phyloP scores from a whole-genome alignment of 2,113 vertebrate species.

The Plectropomus leopardus region DNA sequence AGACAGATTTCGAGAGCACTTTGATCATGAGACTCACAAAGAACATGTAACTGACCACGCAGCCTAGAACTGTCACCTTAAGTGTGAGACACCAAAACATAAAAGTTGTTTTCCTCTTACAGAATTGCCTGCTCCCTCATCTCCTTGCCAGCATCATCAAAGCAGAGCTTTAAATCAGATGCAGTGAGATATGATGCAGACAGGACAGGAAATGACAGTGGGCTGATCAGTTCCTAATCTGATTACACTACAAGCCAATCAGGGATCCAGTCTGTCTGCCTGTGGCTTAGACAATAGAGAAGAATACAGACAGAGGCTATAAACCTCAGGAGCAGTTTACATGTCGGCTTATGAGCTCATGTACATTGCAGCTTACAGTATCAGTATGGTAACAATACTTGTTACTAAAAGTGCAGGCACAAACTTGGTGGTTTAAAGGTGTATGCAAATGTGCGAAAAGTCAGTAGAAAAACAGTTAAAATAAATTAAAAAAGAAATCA shows the following conservation, averaged over 20 bases:
- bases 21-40: neutral
- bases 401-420: neutral
- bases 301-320: neutral
- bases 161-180: slow-evolving; percentile 61
- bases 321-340: neutral
- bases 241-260: slow-evolving; percentile 54
- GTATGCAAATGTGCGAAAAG: neutral
- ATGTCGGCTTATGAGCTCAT: neutral
- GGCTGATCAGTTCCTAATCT: slow-evolving; percentile 60
- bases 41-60: neutral
- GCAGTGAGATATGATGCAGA: slow-evolving; percentile 43
- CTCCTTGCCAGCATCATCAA: slow-evolving; percentile 11
- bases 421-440: neutral
- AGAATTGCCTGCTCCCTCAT: slow-evolving; percentile 11
- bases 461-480: neutral
- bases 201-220: slow-evolving; percentile 65
- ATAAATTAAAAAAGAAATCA: no score
- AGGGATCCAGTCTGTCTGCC: slow-evolving; percentile 25
- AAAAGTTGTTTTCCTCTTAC: neutral
- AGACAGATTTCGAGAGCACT: neutral
- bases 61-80: neutral
- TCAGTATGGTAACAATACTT: neutral
- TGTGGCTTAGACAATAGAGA: neutral
- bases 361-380: neutral
- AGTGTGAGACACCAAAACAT: neutral